Percentiles rank a stretch among this genome's conserved stretches.
Evolutionary conservation across 2,888 invertebrate genomes (phyloP).

Genomic region (Altica lythri): DNA sequence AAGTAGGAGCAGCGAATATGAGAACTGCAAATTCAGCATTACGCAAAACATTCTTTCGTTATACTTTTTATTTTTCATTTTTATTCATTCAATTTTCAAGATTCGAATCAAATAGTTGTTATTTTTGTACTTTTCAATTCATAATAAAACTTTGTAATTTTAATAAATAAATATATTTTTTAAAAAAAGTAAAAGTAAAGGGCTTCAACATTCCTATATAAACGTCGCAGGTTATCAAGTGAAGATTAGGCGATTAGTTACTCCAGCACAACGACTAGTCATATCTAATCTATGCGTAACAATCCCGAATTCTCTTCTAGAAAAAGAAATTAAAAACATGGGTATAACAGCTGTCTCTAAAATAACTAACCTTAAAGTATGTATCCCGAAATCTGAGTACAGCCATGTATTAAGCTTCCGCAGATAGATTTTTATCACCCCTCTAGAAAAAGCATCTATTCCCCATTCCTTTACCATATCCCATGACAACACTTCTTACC

Average conservation of each 20-base stretch:
- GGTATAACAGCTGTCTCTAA: not conserved
- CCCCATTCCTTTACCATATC: slow-evolving; percentile 1
- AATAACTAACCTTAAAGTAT: not conserved
- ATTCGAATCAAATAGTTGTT: too few species aligned
- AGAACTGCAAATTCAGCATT: too few species aligned
- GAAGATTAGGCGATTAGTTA: not conserved
- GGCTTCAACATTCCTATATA: too few species aligned
- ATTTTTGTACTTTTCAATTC: too few species aligned
- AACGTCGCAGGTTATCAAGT: too few species aligned
- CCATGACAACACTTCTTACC: not conserved
- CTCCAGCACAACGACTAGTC: not conserved
- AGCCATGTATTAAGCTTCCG: not conserved
- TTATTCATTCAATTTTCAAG: too few species aligned
- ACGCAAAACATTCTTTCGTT: too few species aligned
- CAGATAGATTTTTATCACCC: not conserved
- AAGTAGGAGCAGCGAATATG: too few species aligned
- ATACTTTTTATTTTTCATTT: too few species aligned
- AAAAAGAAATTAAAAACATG: slow-evolving; percentile 2
- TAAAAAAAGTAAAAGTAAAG: too few species aligned
- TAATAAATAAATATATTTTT: too few species aligned
- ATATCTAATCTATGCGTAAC: not conserved
- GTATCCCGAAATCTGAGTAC: not conserved
- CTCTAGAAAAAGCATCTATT: not conserved
- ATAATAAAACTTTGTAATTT: too few species aligned
- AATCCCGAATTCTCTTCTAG: not conserved